phyloP scores from a whole-genome alignment of 2,113 vertebrate genomes.

The Pyrgilauda ruficollis region DNA sequence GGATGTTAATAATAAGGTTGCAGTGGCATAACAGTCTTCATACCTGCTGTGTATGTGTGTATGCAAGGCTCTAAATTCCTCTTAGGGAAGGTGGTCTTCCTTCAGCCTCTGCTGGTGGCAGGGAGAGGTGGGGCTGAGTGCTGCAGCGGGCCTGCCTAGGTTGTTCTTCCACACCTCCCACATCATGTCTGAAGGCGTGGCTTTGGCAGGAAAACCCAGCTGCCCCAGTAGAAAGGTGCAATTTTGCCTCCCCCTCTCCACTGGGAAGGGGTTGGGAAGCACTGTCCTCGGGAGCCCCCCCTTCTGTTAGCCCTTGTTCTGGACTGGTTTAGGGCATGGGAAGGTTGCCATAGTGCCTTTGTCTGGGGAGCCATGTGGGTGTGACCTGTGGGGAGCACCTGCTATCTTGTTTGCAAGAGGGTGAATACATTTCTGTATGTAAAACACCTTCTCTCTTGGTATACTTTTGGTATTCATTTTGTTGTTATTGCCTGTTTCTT shows the following conservation, averaged over 20 bases:
- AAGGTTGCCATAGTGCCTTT: not conserved
- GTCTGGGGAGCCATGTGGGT: not conserved
- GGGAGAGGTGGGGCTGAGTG: not conserved
- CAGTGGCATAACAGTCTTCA: not conserved
- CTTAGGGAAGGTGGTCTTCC: not conserved
- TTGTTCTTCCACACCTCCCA: not conserved
- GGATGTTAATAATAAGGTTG: not conserved
- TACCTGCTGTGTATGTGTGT: fast-evolving
- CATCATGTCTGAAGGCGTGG: fast-evolving
- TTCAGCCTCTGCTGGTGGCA: not conserved
- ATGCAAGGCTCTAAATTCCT: not conserved
- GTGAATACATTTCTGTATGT: no score
- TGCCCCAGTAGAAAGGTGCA: no score
- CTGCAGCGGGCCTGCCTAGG: not conserved
- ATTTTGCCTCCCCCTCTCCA: not conserved
- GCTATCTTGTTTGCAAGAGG: not conserved
- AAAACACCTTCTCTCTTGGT: not conserved
- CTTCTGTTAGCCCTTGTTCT: not conserved
- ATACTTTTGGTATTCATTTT: not conserved
- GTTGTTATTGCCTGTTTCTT: not conserved
- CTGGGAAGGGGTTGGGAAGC: not conserved
- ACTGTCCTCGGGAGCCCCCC: not conserved
- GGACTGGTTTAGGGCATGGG: fast-evolving
- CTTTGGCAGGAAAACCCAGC: not conserved
- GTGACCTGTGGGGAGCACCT: fast-evolving